phyloP scores from a whole-genome alignment of 2,113 vertebrate species.

The Loxodonta africana region DNA sequence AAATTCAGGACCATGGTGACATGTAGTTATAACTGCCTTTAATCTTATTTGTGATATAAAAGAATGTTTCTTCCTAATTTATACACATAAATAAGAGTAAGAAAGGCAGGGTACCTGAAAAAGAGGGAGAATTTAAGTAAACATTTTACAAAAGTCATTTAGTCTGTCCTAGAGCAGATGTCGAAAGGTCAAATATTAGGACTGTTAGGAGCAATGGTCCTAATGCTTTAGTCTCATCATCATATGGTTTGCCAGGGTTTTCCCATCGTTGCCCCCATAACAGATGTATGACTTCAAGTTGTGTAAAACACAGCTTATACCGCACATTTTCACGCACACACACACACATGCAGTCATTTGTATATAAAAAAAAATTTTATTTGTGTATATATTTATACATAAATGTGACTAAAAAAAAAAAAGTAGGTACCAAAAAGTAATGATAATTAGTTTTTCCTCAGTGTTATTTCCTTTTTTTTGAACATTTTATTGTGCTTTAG shows the following conservation, averaged over 20 bases:
- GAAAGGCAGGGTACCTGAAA: neutral
- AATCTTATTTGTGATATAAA: neutral
- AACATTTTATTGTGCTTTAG: too few relatives aligned
- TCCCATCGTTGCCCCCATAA: neutral
- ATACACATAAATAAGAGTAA: neutral
- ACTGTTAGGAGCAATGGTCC: neutral
- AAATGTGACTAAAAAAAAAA: neutral
- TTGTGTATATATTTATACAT: neutral
- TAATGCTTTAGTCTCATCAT: neutral
- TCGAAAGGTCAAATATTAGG: neutral
- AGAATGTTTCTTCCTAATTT: neutral
- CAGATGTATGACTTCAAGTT: neutral
- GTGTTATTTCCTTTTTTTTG: too few relatives aligned
- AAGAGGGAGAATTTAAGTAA: neutral
- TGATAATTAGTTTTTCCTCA: too few relatives aligned
- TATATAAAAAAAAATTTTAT: neutral
- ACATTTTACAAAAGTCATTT: neutral
- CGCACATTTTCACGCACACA: neutral
- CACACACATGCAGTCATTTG: neutral
- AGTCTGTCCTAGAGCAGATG: neutral
- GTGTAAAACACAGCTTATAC: neutral
- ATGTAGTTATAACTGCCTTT: neutral
- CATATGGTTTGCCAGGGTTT: neutral
- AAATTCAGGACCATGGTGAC: neutral
- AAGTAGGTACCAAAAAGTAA: neutral